Base-by-base conservation (phyloP, 1,140 invertebrate genomes). In the Brachionus manjavacas region DNA sequence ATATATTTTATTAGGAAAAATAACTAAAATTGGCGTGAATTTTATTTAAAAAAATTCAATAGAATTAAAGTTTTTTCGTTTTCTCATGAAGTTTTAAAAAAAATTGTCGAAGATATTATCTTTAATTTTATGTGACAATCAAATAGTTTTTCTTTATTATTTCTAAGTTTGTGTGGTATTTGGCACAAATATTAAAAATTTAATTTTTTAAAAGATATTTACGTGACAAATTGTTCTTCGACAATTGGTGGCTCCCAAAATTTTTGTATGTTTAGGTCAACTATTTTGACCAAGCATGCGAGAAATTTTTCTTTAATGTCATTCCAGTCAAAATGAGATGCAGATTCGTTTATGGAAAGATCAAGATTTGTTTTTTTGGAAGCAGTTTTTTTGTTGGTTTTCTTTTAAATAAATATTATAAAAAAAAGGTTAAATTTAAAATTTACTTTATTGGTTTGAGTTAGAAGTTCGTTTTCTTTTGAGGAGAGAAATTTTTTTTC, bases 221-320 rank as follows among this genome's bases (percentile, higher is more conserved):
- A 94, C 93, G 92, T 92, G n/a, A 95, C 91, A 91, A 95, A 95
- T 85, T 93, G 92, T 86, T 94, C 93, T 87, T 96, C 95, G 64
- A 93, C 92, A 23, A 95, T 91, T 4, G 94, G 94, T 64, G 94
- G 94, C 86, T 92, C 91, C 94, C 94, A 96, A 0, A 96, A 90
- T 83, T 92, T 91, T 39, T 93, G 91, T 4, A 95, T 87, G 11
- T 93, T 92, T 85, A 93, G 89, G 86, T 94, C 92, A 8, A 95
- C 86, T 79, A 93, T 88, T 79, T 91, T 88, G 84, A 91, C 92
- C 4, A 95, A 86, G 60, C 92, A 89, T 14, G 93, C 90, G 12
- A 96, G 88, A 41, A 92, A 92, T 70, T 91, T 90, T 72, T 93
- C 91, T 84, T 90, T 89, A 55, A 90, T 89, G 28, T 80, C 55